Evolutionary conservation across 2,888 invertebrate species (phyloP).

Genomic region (Trichacis sp.): DNA sequence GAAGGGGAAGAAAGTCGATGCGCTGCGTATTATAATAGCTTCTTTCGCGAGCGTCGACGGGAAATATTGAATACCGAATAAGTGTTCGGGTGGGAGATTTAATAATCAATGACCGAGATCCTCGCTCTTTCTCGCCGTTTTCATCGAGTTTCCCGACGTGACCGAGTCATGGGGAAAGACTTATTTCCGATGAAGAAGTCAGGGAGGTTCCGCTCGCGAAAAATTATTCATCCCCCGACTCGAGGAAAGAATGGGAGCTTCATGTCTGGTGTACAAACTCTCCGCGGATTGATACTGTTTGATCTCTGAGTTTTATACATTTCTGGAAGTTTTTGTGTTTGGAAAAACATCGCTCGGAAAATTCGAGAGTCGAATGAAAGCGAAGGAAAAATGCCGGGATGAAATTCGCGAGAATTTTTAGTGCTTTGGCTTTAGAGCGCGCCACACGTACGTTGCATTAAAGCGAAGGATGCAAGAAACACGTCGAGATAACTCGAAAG

Average conservation of each 20-base stretch:
- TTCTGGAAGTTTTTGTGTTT: not conserved
- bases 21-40: not conserved
- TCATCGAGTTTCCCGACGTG: conserved; percentile 31
- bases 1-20: not conserved
- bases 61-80: conserved; percentile 45
- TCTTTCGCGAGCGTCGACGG: conserved; percentile 12
- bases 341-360: not conserved
- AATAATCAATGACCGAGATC: conserved; percentile 43
- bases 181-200: conserved; percentile 36
- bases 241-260: conserved; percentile 30
- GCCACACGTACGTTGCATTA: conserved; percentile 16
- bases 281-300: conserved; percentile 2
- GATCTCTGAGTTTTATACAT: not conserved
- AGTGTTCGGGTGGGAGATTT: conserved; percentile 39
- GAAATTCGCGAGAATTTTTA: too few species aligned
- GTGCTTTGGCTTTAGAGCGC: not conserved
- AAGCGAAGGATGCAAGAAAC: conserved; percentile 21
- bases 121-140: conserved; percentile 25
- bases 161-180: conserved; percentile 36
- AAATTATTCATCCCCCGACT: conserved; percentile 34
- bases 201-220: conserved; percentile 19
- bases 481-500: conserved; percentile 24
- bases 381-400: not conserved
- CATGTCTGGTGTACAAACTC: conserved; percentile 33
- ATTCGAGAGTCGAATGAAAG: not conserved